Base-by-base conservation (phyloP, 2,113 vertebrate genomes). In the Synchiropus splendidus region DNA sequence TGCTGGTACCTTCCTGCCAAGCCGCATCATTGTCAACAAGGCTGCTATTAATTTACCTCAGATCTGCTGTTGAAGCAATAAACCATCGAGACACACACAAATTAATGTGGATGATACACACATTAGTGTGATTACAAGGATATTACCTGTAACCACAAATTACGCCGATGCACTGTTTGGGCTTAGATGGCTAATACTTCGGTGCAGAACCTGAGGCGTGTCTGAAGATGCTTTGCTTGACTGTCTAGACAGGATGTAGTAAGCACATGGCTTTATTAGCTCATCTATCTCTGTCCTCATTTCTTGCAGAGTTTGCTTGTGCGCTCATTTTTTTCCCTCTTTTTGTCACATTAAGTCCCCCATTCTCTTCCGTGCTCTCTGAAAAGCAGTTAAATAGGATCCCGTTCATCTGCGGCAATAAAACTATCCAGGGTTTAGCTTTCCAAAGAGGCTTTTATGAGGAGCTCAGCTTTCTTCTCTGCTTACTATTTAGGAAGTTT, bases 171-270 rank as follows among this genome's bases (percentile, higher is more conserved):
- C 27, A 15, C 44, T 50, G 42, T 47, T 11, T 36, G 18, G 18
- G 27, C 43, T 53, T 18, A 36, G n/a, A n/a, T n/a, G n/a, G n/a
- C n/a, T n/a, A n/a, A n/a, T n/a, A n/a, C n/a, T n/a, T n/a, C n/a
- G n/a, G n/a, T n/a, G 21, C 4, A 8, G 21, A 51, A 53, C 45
- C 10, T 15, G 16, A 33, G 37, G 17, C 39, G 34, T 5, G 2
- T 53, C 40, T 52, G 16, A 43, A 54, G 18, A 45, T 34, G 36
- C 33, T 53, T 16, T 54, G 37, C 18, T 18, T 48, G 39, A 45
- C 36, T 31, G 65, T 74, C 70, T 76, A 68, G 68, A 75, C 71
- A 62, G 61, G 71, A 72, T 61, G 55, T 49, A 47, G 48, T 54
- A 64, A 60, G 51, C 32, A 18, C 46, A 16, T 21, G 2, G 15